Evolutionary conservation across 2,113 vertebrate species (phyloP).

Genomic region (Todiramphus saurophagus): DNA sequence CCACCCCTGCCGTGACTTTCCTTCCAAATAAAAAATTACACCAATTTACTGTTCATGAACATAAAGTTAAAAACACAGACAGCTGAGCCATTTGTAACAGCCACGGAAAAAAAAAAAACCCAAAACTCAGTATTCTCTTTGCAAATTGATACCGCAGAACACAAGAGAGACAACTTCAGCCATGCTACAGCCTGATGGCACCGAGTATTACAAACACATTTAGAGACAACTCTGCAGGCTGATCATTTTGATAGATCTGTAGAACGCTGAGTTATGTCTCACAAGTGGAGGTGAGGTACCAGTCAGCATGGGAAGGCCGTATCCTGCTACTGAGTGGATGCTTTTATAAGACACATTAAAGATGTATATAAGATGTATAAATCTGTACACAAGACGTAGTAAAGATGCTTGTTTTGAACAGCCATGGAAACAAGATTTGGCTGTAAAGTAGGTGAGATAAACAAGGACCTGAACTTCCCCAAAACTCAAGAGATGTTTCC

Average conservation of each 20-base stretch:
- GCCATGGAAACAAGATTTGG: neutral
- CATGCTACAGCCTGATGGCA: neutral
- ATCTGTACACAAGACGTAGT: too few species aligned
- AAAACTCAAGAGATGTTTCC: neutral
- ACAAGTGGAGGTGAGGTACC: neutral
- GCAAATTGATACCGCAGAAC: neutral
- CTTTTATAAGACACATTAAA: neutral
- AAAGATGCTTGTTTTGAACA: neutral
- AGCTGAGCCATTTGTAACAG: neutral
- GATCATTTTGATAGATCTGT: neutral
- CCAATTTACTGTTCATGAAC: neutral
- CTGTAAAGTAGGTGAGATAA: neutral
- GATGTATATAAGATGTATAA: too few species aligned
- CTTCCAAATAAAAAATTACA: conserved; percentile 5
- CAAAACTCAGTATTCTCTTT: neutral
- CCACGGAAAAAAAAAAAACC: too few species aligned
- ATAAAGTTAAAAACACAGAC: neutral
- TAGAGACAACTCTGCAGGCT: neutral
- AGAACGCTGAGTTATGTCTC: neutral
- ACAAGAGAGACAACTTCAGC: neutral
- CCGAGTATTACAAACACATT: neutral
- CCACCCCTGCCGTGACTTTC: neutral
- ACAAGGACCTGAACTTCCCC: neutral
- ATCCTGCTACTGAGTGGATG: neutral
- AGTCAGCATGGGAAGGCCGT: neutral